phyloP scores from a whole-genome alignment of 2,888 invertebrate species.

The Mantis religiosa region DNA sequence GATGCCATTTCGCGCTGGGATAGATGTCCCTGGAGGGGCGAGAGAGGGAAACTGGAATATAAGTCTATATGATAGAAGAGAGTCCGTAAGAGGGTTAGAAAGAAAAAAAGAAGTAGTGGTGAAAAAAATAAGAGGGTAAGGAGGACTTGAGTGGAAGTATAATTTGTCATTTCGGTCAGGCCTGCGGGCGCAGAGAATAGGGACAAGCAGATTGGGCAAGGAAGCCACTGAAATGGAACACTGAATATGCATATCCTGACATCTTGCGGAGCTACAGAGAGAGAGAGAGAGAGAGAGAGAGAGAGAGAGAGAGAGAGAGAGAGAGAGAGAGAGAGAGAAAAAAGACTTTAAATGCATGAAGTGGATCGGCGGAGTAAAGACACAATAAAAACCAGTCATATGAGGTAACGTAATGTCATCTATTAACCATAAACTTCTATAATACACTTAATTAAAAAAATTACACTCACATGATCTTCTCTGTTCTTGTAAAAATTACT shows the following conservation, averaged over 20 bases:
- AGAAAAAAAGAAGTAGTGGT: background rate
- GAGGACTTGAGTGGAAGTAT: conserved; percentile 12
- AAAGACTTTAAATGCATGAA: background rate
- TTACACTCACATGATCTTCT: too few relatives aligned
- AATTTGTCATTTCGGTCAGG: conserved; percentile 18
- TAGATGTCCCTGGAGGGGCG: conserved; percentile 4
- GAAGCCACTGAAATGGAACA: background rate
- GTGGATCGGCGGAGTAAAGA: background rate
- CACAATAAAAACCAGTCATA: too few relatives aligned
- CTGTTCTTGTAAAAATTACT: too few relatives aligned
- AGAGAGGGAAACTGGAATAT: background rate
- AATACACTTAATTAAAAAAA: too few relatives aligned
- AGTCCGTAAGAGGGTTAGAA: conserved; percentile 5
- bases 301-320: too few relatives aligned
- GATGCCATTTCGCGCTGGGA: conserved; percentile 9
- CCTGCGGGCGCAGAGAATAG: background rate
- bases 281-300: too few relatives aligned
- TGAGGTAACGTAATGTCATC: too few relatives aligned
- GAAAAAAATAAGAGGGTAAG: background rate
- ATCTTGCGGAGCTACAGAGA: background rate
- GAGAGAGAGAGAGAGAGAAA: background rate
- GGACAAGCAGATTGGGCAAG: background rate
- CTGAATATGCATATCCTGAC: conserved; percentile 14
- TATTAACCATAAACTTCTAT: too few relatives aligned
- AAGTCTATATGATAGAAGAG: conserved; percentile 11